Percentiles rank a stretch among this genome's conserved stretches.
These are phyloP conservation scores for Melinaea marsaeus DNA, from an alignment of 2,888 invertebrate species.

Conservation along the genomic window DNA sequence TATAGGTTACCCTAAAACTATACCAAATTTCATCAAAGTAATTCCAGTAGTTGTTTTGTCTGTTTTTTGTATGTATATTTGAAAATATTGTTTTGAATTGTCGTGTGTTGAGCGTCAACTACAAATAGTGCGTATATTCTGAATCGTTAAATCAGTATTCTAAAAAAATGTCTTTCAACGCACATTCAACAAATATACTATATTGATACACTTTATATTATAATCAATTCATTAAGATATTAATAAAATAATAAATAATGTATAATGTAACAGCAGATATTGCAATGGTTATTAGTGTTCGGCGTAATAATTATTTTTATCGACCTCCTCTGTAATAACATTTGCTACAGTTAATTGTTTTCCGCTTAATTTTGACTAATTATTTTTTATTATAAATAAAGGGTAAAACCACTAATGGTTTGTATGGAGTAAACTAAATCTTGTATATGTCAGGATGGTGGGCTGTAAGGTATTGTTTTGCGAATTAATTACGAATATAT, in stretches of 20 bases:
- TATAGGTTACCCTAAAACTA: no score
- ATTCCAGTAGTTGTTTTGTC: no score
- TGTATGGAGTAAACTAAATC: background rate
- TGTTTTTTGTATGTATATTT: no score
- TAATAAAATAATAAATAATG: background rate
- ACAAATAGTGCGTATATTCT: no score
- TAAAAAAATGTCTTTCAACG: no score
- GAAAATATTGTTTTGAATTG: no score
- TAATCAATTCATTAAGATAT: no score
- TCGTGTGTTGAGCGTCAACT: no score
- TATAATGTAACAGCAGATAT: background rate
- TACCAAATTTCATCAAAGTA: no score
- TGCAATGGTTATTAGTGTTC: constrained; percentile 4
- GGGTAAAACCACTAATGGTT: background rate
- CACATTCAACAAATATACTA: no score
- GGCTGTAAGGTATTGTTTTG: constrained; percentile 14
- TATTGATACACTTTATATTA: no score
- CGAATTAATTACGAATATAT: background rate
- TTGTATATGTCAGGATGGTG: constrained; percentile 14
- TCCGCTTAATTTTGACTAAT: constrained; percentile 26
- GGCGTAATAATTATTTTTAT: constrained; percentile 22
- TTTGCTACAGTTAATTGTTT: constrained; percentile 35
- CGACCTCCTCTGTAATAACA: constrained; percentile 21
- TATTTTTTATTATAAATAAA: constrained; percentile 30
- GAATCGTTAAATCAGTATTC: no score